These are phyloP conservation scores for Trichonephila clavipes DNA, from an alignment of 1,140 invertebrate genomes.

Conservation along the genomic window DNA sequence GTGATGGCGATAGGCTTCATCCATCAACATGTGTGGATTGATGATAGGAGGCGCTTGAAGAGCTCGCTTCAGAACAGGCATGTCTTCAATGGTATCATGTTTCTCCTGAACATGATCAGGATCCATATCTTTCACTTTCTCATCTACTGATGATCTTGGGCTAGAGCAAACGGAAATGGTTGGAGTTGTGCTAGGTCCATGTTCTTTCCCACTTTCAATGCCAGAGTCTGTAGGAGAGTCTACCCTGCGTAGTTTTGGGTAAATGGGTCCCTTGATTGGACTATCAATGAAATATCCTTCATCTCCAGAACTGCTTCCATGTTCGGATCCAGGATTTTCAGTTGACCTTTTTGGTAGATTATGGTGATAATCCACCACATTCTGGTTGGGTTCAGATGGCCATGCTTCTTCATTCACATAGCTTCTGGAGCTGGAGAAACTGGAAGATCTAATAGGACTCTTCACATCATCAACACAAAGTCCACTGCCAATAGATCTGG, in stretches of 20 bases:
- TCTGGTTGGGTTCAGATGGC: conserved; percentile 81
- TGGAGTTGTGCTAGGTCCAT: conserved; percentile 84
- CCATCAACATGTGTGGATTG: conserved; percentile 89
- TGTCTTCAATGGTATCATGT: conserved; percentile 88
- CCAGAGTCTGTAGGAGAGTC: conserved; percentile 95
- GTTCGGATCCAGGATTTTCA: conserved; percentile 84
- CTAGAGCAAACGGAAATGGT: conserved; percentile 88
- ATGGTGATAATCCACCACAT: conserved; percentile 83
- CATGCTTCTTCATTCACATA: conserved; percentile 67
- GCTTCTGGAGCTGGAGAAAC: conserved; percentile 86
- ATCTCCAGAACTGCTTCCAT: conserved; percentile 86
- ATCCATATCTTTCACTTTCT: conserved; percentile 83
- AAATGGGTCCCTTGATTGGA: conserved; percentile 76
- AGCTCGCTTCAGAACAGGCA: conserved; percentile 95
- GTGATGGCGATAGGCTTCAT: conserved; percentile 96
- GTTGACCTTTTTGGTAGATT: conserved; percentile 83
- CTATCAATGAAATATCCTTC: conserved; percentile 81
- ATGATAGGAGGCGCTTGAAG: conserved; percentile 92
- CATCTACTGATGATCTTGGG: conserved; percentile 88
- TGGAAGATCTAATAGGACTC: conserved; percentile 87
- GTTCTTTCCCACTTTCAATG: conserved; percentile 91
- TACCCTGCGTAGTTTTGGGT: conserved; percentile 86
- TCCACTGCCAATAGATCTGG: conserved; percentile 81
- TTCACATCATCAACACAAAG: conserved; percentile 88
- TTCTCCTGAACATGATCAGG: conserved; percentile 82